Evolutionary conservation across 2,797 vertebrate species (phyloP).

Genomic region (Malacoraja senta): DNA sequence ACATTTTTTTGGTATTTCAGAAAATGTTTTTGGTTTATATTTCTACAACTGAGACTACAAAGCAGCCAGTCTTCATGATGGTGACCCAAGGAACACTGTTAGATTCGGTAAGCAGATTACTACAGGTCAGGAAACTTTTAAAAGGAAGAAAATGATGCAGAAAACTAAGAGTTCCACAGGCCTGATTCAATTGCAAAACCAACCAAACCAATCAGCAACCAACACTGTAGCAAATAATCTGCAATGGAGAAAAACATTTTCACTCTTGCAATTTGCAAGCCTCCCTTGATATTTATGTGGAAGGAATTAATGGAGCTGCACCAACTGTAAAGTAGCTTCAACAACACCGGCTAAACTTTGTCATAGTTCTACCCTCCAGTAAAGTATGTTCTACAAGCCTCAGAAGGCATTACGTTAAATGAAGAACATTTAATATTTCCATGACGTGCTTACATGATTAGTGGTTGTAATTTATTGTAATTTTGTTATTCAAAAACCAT

Average conservation of each 20-base stretch:
- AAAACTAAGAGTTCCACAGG: neutral
- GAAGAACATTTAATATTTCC: neutral
- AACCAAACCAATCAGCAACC: no score
- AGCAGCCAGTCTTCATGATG: neutral
- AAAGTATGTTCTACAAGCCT: neutral
- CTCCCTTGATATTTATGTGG: neutral
- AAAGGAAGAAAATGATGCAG: neutral
- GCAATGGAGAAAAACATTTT: neutral
- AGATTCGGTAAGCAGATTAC: neutral
- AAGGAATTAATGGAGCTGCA: neutral
- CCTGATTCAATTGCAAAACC: neutral
- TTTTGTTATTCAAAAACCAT: neutral
- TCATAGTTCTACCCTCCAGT: neutral
- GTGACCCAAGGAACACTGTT: neutral
- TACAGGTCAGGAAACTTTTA: neutral
- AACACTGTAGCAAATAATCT: neutral
- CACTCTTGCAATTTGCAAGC: neutral
- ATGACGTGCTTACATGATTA: neutral
- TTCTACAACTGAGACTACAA: neutral
- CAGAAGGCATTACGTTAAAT: neutral
- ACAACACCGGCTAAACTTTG: neutral
- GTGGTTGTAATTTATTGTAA: neutral
- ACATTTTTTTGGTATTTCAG: neutral
- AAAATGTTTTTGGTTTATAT: neutral
- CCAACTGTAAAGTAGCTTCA: neutral